phyloP scores from a whole-genome alignment of 2,888 invertebrate species.

The Eristalis arbustorum region DNA sequence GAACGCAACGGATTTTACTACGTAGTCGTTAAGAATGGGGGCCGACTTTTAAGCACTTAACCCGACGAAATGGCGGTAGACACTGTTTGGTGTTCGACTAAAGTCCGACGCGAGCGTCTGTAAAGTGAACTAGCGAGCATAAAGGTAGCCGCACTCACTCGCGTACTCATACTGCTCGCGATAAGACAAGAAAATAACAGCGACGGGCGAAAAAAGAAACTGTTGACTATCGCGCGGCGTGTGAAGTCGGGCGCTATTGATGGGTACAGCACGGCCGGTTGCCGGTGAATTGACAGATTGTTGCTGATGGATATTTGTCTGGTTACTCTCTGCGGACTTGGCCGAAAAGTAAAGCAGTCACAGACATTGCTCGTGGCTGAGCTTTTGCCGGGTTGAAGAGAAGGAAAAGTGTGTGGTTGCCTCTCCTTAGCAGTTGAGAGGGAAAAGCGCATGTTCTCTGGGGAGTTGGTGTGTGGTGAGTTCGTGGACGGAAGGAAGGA shows the following conservation, averaged over 20 bases:
- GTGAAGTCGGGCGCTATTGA: neutral
- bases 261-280: neutral
- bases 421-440: too few relatives aligned
- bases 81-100: conserved; percentile 37
- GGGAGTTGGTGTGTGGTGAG: too few relatives aligned
- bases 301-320: neutral
- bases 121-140: neutral
- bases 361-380: too few relatives aligned
- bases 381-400: too few relatives aligned
- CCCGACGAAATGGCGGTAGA: conserved; percentile 43
- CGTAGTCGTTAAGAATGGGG: neutral
- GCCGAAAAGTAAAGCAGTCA: neutral
- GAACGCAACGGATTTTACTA: neutral
- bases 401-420: too few relatives aligned
- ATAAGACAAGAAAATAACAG: neutral
- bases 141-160: neutral
- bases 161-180: neutral
- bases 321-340: neutral
- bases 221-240: neutral
- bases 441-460: too few relatives aligned
- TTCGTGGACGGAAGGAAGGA: too few relatives aligned
- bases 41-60: conserved; percentile 26
- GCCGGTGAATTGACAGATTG: neutral
- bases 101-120: conserved; percentile 5
- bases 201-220: neutral